A percentile compares a stretch with the other conserved stretches of the same genome.
Conservation (phyloP, 2,113 vertebrate genomes). For the Ibidorhyncha struthersii region DNA sequence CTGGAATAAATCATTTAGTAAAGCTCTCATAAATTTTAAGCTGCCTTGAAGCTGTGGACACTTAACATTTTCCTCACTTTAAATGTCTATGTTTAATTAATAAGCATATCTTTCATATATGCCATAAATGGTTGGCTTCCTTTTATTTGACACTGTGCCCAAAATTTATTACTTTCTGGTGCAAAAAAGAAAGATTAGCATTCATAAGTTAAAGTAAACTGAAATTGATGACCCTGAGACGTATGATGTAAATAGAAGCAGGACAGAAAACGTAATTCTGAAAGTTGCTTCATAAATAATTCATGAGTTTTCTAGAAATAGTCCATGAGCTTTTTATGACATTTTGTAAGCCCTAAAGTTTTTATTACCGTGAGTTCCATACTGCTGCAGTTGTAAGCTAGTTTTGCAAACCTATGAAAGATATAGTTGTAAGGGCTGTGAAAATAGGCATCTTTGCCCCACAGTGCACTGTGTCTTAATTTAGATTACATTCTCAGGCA, state of each 20-base stretch:
- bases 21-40: background rate
- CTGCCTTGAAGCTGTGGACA: background rate
- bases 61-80: background rate
- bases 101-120: background rate
- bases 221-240: constrained; percentile 62
- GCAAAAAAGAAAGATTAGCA: constrained; percentile 55
- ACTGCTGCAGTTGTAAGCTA: background rate
- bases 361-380: constrained; percentile 39
- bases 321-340: constrained; percentile 39
- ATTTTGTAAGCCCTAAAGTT: constrained; percentile 62
- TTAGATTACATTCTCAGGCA: background rate
- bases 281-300: constrained; percentile 68
- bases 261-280: constrained; percentile 53
- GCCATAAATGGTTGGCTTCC: constrained; percentile 9
- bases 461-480: constrained; percentile 8
- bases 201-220: constrained; percentile 48
- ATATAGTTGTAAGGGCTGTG: background rate
- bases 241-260: constrained; percentile 62
- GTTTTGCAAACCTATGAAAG: constrained; percentile 26
- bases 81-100: background rate
- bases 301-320: constrained; percentile 65
- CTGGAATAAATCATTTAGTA: background rate
- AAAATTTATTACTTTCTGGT: constrained; percentile 56
- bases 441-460: background rate
- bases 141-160: constrained; percentile 23